These are phyloP conservation scores for Parasteatoda tepidariorum DNA, from an alignment of 1,140 invertebrate genomes.

Conservation along the genomic window DNA sequence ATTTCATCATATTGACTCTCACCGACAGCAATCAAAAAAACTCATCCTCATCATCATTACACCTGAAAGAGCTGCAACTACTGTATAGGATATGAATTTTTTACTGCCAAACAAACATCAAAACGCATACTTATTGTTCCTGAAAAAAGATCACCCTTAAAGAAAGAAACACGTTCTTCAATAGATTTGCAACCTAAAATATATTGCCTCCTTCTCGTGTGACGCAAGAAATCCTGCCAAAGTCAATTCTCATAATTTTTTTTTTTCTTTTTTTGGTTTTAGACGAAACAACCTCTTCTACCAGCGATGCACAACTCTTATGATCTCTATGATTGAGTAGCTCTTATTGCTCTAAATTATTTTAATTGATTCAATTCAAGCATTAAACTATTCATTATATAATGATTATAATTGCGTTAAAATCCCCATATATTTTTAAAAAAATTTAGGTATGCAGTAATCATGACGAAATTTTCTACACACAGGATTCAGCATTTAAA, in stretches of 20 bases:
- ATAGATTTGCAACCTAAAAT: too few relatives aligned
- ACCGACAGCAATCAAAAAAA: background rate
- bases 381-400: too few relatives aligned
- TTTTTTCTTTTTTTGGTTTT: background rate
- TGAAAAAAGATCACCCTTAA: too few relatives aligned
- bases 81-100: background rate
- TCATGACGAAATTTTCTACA: too few relatives aligned
- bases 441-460: too few relatives aligned
- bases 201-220: background rate
- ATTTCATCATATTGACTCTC: background rate
- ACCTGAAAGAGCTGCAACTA: background rate
- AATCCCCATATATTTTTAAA: too few relatives aligned
- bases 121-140: background rate
- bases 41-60: background rate
- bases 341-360: too few relatives aligned
- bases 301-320: background rate
- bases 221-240: background rate
- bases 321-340: background rate
- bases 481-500: background rate
- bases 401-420: too few relatives aligned
- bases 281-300: background rate
- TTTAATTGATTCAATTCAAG: too few relatives aligned
- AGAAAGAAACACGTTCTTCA: too few relatives aligned
- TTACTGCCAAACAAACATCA: background rate
- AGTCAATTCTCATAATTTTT: background rate